phyloP scores from a whole-genome alignment of 1,140 invertebrate genomes.

The Calliphora vicina region DNA sequence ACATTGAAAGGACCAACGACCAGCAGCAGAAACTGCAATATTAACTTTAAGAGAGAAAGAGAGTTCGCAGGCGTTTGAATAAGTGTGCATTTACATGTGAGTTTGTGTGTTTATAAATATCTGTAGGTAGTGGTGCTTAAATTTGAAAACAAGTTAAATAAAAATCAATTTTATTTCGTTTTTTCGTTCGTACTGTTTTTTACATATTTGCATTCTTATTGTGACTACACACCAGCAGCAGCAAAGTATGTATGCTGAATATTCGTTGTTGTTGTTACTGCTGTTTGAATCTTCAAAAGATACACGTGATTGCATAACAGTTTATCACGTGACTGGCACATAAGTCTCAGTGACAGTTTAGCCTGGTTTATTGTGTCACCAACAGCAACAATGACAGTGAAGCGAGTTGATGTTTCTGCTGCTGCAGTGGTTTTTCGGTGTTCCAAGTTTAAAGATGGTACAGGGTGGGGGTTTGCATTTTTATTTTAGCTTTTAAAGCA shows the following conservation, averaged over 20 bases:
- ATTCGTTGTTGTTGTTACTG: background rate
- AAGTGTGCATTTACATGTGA: no score
- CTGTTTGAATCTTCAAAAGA: background rate
- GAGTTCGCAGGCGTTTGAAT: background rate
- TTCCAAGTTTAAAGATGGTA: no score
- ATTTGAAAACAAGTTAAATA: background rate
- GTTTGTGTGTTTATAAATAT: no score
- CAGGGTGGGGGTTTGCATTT: no score
- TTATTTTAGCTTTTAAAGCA: no score
- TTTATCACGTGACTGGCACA: constrained; percentile 30
- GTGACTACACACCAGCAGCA: background rate
- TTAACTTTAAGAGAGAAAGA: background rate
- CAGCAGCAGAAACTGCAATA: background rate
- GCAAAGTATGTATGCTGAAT: background rate
- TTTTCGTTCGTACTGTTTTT: background rate
- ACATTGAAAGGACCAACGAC: background rate
- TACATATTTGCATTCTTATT: background rate
- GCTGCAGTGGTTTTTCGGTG: no score
- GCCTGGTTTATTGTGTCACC: constrained; percentile 6
- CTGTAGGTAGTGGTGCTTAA: background rate
- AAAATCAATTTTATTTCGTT: background rate
- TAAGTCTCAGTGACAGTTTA: constrained; percentile 23
- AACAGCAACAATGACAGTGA: background rate
- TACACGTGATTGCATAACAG: constrained; percentile 21
- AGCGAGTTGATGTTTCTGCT: no score